phyloP scores from a whole-genome alignment of 2,888 invertebrate species.

The Melinopterus prodromus region DNA sequence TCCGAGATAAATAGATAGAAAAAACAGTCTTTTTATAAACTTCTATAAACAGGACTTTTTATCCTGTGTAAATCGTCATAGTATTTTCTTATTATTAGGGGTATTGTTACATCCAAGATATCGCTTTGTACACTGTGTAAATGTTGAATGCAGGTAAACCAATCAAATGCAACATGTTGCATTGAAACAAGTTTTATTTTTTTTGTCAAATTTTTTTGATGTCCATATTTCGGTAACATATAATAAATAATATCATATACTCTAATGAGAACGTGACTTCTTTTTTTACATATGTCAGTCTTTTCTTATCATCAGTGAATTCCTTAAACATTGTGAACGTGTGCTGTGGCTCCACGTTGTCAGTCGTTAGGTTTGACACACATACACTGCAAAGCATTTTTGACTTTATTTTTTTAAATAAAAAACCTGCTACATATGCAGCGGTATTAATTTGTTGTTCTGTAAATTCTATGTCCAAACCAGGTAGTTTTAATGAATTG shows the following conservation, averaged over 20 bases:
- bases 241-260: not conserved
- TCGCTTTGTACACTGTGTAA: not conserved
- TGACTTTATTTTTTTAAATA: not conserved
- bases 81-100: not conserved
- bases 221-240: not conserved
- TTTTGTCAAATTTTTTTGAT: not conserved
- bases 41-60: too few relatives aligned
- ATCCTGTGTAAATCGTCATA: not conserved
- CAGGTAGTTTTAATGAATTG: conserved; percentile 4
- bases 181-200: conserved; percentile 4
- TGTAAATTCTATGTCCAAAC: not conserved
- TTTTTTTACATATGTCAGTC: conserved; percentile 4
- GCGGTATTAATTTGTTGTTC: not conserved
- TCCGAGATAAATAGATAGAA: not conserved
- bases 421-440: not conserved
- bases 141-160: not conserved
- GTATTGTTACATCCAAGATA: conserved; percentile 4
- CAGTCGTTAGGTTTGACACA: not conserved
- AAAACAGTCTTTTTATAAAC: conserved; percentile 4
- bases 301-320: conserved; percentile 4
- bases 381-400: conserved; percentile 4
- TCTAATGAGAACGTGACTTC: not conserved
- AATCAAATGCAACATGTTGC: not conserved
- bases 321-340: not conserved
- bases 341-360: not conserved